Conservation (phyloP, 2,113 vertebrate genomes). For the Andinoacara biseriatus region DNA sequence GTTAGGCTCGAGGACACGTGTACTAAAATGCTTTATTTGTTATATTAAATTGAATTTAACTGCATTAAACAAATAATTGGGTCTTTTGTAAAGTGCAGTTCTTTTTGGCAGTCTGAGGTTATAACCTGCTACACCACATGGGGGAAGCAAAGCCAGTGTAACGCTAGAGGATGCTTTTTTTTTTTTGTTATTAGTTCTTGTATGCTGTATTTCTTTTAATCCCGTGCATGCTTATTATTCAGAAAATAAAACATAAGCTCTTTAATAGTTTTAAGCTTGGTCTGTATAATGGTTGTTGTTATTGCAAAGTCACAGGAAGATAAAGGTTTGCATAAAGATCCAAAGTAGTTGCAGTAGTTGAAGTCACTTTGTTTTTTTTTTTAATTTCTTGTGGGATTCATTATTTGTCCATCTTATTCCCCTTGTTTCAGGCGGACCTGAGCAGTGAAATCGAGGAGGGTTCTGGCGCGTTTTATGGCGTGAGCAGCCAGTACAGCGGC, state of each 20-base stretch:
- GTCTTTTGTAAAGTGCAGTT: background rate
- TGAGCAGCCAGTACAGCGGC: constrained; percentile 95
- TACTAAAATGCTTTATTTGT: background rate
- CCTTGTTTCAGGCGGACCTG: constrained; percentile 86
- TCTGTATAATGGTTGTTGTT: background rate
- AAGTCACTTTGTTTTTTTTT: too few relatives aligned
- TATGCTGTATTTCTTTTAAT: background rate
- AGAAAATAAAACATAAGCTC: background rate
- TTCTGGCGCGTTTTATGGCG: constrained; percentile 89
- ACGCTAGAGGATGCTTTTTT: background rate
- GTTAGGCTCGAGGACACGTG: background rate
- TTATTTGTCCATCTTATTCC: background rate
- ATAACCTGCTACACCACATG: background rate
- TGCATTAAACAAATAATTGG: background rate
- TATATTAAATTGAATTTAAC: background rate
- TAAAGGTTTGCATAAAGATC: too few relatives aligned
- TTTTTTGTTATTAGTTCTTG: background rate
- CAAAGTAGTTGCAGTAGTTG: background rate
- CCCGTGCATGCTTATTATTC: background rate
- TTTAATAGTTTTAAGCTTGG: background rate
- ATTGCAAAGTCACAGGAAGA: background rate
- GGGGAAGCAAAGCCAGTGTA: background rate
- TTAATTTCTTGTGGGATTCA: background rate
- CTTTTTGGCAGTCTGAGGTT: background rate
- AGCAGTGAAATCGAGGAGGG: constrained; percentile 90